These are phyloP conservation scores for Talpa occidentalis DNA, from an alignment of 2,113 vertebrate species.

Conservation along the genomic window DNA sequence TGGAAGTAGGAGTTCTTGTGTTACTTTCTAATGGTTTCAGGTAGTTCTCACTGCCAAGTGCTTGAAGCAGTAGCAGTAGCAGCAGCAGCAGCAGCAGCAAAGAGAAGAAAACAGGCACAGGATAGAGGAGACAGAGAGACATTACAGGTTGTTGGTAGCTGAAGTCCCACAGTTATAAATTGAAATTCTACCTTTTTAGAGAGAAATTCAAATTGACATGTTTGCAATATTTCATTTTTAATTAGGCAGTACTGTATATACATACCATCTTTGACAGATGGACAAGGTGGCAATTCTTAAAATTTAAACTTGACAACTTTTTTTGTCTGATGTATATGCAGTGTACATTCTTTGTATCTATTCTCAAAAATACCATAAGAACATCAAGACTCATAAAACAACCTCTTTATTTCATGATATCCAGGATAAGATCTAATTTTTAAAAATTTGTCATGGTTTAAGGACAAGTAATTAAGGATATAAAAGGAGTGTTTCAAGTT, in stretches of 20 bases:
- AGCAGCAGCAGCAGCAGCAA: not conserved
- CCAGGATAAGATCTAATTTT: constrained; percentile 27
- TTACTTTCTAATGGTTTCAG: not conserved
- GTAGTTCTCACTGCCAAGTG: not conserved
- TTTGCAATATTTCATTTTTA: constrained; percentile 49
- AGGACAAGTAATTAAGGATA: constrained; percentile 53
- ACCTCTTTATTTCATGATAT: constrained; percentile 36
- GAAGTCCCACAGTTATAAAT: not conserved
- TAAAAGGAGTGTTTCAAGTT: constrained; percentile 69
- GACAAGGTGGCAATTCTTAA: not conserved
- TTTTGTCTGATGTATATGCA: not conserved
- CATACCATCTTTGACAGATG: not conserved
- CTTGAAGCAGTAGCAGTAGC: not conserved
- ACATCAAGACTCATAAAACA: constrained; percentile 17
- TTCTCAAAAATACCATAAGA: not conserved
- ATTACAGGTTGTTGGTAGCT: not conserved
- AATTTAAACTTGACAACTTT: not conserved
- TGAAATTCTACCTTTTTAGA: constrained; percentile 17
- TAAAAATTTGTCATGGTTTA: constrained; percentile 37
- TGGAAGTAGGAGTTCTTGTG: not conserved
- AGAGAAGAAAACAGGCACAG: not conserved
- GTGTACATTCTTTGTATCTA: not conserved
- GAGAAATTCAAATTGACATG: not conserved
- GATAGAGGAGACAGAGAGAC: not conserved
- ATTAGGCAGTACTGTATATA: not conserved